These are phyloP conservation scores for Bubalus kerabau DNA, from an alignment of 2,113 vertebrate species.

Conservation along the genomic window DNA sequence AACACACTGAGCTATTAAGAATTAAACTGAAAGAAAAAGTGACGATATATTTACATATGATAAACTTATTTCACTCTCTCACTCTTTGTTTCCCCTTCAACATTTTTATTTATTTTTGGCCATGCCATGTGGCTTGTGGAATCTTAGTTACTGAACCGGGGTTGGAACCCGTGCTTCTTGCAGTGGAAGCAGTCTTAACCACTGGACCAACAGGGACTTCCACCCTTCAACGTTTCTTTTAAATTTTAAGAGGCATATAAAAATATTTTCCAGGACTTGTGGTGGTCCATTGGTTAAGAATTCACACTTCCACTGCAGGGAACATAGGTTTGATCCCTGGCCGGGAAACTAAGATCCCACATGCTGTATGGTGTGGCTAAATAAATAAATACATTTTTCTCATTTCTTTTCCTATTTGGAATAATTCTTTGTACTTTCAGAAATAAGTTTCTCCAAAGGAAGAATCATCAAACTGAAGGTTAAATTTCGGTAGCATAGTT, in stretches of 20 bases:
- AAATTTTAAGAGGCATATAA: neutral
- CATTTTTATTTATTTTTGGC: neutral
- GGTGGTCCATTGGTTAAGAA: neutral
- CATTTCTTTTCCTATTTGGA: neutral
- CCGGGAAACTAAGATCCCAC: neutral
- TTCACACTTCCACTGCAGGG: neutral
- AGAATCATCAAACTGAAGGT: neutral
- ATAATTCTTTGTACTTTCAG: neutral
- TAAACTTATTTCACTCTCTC: neutral
- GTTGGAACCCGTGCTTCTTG: neutral
- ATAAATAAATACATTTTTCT: neutral
- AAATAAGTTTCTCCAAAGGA: neutral
- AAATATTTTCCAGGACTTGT: neutral
- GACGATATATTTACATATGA: neutral
- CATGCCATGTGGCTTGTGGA: neutral
- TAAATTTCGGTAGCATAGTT: neutral
- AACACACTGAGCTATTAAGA: neutral
- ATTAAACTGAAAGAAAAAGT: constrained; percentile 15
- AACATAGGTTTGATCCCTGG: neutral
- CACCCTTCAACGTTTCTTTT: neutral
- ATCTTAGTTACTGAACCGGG: neutral
- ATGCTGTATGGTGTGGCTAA: neutral
- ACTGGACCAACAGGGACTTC: neutral
- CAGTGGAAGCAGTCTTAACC: neutral
- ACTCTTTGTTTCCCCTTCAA: neutral